Evolutionary conservation across 2,113 vertebrate species (phyloP).

Genomic region (Microcebus griseorufus): DNA sequence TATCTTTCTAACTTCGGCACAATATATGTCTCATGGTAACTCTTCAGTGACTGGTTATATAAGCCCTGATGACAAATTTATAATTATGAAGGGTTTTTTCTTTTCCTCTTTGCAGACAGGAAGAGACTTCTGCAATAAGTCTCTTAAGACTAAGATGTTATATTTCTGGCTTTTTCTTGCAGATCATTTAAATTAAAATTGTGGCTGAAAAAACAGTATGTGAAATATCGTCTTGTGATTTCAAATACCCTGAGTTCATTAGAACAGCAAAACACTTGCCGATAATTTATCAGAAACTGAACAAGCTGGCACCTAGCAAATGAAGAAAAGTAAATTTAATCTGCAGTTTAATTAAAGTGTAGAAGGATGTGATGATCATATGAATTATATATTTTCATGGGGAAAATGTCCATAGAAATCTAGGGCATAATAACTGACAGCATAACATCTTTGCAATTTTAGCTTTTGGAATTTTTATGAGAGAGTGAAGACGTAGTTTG

Average conservation of each 20-base stretch:
- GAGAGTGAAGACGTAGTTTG: neutral
- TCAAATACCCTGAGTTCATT: conserved; percentile 78
- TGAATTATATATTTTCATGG: conserved; percentile 68
- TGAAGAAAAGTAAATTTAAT: conserved; percentile 67
- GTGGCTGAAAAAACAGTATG: conserved; percentile 47
- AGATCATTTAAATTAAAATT: conserved; percentile 63
- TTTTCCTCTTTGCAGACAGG: neutral
- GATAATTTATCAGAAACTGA: conserved; percentile 55
- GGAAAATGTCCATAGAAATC: neutral
- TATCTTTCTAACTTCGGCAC: neutral
- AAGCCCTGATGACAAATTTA: conserved; percentile 50
- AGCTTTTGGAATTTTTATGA: conserved; percentile 18
- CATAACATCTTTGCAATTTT: conserved; percentile 26
- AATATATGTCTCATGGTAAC: neutral
- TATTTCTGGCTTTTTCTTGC: conserved; percentile 4
- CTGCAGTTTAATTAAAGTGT: conserved; percentile 68
- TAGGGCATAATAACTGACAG: neutral
- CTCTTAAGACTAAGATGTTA: conserved; percentile 18
- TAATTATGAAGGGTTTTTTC: conserved; percentile 30
- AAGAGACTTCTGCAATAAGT: conserved; percentile 23
- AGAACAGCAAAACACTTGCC: conserved; percentile 62
- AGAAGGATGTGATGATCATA: conserved; percentile 64
- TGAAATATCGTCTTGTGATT: conserved; percentile 77
- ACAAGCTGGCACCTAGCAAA: conserved; percentile 41
- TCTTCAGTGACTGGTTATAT: conserved; percentile 32